Evolutionary conservation across 2,113 vertebrate genomes (phyloP), one percentile per base, ranked within the genome.

Genomic region (Bombycilla garrulus): DNA sequence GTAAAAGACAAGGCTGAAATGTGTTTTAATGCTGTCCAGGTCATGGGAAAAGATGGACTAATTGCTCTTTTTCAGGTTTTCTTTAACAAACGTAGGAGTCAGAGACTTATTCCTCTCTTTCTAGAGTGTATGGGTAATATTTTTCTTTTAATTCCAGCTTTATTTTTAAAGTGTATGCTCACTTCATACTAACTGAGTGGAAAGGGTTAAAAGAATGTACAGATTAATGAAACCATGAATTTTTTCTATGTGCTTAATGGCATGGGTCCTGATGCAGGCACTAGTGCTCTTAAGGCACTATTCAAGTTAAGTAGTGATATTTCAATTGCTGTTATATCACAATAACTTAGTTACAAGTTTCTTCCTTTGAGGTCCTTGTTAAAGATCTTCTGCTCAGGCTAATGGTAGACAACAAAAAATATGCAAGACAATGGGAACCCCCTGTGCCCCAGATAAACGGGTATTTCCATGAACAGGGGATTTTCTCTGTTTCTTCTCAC

Each of bases 121-220:
- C 54, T 2, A 42, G 18, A 64, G 0, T 3, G 2, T 25, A 38
- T 2, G 35, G 28, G 10, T 15, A 4, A 10, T 26, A 38, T 77
- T 17, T 48, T 56, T 45, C 8, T 56, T 65, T 65, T 42, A 35
- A 50, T 48, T 35, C 21, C 35, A 57, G 20, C 3, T 57, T 11
- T 53, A 33, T 73, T 65, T 81, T 7, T 47, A 66, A 71, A 62
- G 3, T 45, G 5, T 3, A 50, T 24, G 7, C 9, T 81, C 6
- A 47, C 2, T 51, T 51, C 20, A 47, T 47, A 58, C 73, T 81
- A 24, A 83, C n/a, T 53, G 9, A 3, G 6, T 45, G 16, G n/a
- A 69, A 76, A 36, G 9, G 12, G 9, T 56, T 80, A 44, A 50
- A 53, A 77, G 16, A 47, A 58, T 29, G 5, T 47, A 26, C 9